A percentile compares a stretch with the other conserved stretches of the same genome.
phyloP scores from a whole-genome alignment of 2,888 invertebrate genomes.

The Archips xylosteana region DNA sequence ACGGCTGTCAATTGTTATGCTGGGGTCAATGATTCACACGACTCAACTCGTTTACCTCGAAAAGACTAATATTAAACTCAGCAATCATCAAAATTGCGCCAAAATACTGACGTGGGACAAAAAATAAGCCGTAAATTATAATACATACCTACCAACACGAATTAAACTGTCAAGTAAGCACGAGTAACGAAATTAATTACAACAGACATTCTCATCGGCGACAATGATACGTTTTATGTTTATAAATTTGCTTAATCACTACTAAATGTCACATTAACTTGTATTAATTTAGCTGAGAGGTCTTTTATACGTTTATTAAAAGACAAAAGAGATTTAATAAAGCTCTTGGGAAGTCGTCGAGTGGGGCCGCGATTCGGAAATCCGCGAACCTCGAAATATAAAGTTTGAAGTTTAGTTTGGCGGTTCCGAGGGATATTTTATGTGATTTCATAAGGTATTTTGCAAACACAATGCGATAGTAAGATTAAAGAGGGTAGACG shows the following conservation, averaged over 20 bases:
- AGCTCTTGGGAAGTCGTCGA: conserved; percentile 28
- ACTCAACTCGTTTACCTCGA: conserved; percentile 7
- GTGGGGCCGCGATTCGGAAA: conserved; percentile 7
- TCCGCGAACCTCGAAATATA: conserved; percentile 16
- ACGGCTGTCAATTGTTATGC: conserved; percentile 5
- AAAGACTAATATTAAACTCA: neutral
- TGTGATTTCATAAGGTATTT: conserved; percentile 41
- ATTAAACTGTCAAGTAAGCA: conserved; percentile 29
- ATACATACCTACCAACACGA: conserved; percentile 5
- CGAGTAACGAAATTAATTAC: conserved; percentile 30
- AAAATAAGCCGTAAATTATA: conserved; percentile 18
- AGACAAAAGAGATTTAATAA: conserved; percentile 42
- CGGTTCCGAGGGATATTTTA: conserved; percentile 14
- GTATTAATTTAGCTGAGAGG: conserved; percentile 19
- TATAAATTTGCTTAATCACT: conserved; percentile 31
- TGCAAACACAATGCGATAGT: conserved; percentile 46
- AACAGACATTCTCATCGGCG: conserved; percentile 21
- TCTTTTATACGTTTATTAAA: conserved; percentile 31
- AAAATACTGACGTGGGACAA: conserved; percentile 12
- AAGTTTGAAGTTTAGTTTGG: conserved; percentile 28
- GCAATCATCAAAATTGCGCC: conserved; percentile 15
- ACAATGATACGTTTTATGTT: conserved; percentile 26
- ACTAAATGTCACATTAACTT: conserved; percentile 28
- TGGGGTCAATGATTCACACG: neutral
- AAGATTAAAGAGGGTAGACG: conserved; percentile 6